These are phyloP conservation scores for Zenarchopterus dispar DNA, from an alignment of 2,797 vertebrate genomes.

Conservation along the genomic window DNA sequence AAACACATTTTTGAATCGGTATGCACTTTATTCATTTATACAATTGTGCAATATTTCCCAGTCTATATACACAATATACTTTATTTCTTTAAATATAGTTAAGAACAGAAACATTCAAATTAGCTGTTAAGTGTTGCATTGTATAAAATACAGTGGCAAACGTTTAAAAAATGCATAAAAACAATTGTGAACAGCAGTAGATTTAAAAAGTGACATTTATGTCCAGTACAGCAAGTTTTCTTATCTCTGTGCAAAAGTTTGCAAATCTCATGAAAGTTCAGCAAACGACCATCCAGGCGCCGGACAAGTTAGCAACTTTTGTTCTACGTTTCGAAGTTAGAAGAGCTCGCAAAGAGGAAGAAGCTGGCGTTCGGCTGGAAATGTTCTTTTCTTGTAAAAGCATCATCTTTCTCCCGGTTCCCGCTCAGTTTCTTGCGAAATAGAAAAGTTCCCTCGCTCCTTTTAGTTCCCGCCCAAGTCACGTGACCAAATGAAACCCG, in stretches of 20 bases:
- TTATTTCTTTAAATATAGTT: conserved; percentile 76
- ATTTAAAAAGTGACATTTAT: conserved; percentile 84
- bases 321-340: conserved; percentile 55
- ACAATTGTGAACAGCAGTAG: conserved; percentile 84
- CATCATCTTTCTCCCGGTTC: too few relatives aligned
- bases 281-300: conserved; percentile 45
- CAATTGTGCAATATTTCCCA: conserved; percentile 57
- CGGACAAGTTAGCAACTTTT: conserved; percentile 57
- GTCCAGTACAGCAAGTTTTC: conserved; percentile 79
- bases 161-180: conserved; percentile 86
- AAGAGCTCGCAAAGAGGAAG: conserved; percentile 43
- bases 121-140: conserved; percentile 87
- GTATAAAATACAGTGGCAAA: conserved; percentile 91
- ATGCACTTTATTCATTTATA: conserved; percentile 76
- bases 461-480: too few relatives aligned
- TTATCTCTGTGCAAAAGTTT: conserved; percentile 84
- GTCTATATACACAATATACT: conserved; percentile 78
- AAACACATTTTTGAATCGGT: conserved; percentile 44
- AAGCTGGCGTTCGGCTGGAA: background rate
- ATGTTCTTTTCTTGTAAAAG: background rate
- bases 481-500: too few relatives aligned
- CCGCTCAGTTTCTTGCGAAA: too few relatives aligned
- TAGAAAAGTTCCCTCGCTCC: too few relatives aligned
- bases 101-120: conserved; percentile 88
- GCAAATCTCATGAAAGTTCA: conserved; percentile 76